A percentile compares a stretch with the other conserved stretches of the same genome.
These are phyloP conservation scores for Augochlora pura DNA, from an alignment of 1,140 invertebrate species.

Conservation along the genomic window DNA sequence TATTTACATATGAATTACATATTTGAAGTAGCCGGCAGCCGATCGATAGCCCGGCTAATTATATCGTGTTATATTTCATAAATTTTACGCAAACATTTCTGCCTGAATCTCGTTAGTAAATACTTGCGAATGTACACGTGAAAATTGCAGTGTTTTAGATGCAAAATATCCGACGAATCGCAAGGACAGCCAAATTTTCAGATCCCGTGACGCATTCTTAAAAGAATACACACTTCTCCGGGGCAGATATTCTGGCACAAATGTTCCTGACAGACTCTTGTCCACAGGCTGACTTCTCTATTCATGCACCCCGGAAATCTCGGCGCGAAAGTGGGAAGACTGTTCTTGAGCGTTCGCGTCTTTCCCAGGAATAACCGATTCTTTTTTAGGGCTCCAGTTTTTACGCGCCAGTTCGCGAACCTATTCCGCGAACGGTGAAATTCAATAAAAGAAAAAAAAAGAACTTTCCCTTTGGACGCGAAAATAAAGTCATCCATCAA, in stretches of 20 bases:
- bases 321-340: constrained; percentile 5
- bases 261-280: not conserved
- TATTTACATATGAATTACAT: too few relatives aligned
- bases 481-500: not conserved
- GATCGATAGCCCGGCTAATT: too few relatives aligned
- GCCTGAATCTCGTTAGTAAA: too few relatives aligned
- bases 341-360: constrained; percentile 6
- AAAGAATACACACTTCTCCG: not conserved
- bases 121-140: too few relatives aligned
- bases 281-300: constrained; percentile 1
- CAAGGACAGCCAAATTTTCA: not conserved
- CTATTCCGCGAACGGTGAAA: not conserved
- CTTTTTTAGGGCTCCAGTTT: constrained; percentile 2
- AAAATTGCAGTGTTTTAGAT: not conserved
- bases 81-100: too few relatives aligned
- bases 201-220: not conserved
- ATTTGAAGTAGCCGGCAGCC: too few relatives aligned
- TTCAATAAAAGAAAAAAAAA: not conserved
- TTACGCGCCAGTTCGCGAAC: not conserved
- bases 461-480: not conserved
- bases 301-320: not conserved
- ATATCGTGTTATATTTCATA: too few relatives aligned
- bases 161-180: not conserved
- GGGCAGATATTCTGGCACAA: constrained; percentile 9
- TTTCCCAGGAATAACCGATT: constrained; percentile 30